Conservation (phyloP, 2,797 vertebrate species). For the Erethizon dorsatum region DNA sequence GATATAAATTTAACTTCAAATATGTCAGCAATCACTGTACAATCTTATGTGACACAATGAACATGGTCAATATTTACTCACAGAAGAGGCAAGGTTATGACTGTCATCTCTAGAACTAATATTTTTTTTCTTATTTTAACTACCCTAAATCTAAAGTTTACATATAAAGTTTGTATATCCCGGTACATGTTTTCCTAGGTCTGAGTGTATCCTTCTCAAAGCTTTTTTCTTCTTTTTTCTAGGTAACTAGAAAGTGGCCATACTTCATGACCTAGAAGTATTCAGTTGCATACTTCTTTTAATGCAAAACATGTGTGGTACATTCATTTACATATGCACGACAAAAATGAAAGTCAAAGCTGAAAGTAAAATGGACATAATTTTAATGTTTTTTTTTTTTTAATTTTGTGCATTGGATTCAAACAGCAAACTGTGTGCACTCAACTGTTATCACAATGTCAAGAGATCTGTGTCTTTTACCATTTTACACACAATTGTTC, state of each 20-base stretch:
- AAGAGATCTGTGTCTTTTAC: conserved; percentile 96
- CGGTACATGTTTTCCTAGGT: background rate
- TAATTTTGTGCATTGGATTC: conserved; percentile 97
- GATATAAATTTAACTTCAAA: conserved; percentile 19
- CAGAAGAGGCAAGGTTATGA: background rate
- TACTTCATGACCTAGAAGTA: background rate
- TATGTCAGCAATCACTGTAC: background rate
- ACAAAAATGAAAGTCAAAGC: conserved; percentile 81
- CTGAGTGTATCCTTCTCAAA: background rate
- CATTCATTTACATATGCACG: conserved; percentile 48
- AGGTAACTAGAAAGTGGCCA: background rate
- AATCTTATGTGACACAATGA: background rate
- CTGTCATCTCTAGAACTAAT: background rate
- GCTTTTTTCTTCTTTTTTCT: background rate
- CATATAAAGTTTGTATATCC: background rate
- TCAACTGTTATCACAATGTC: conserved; percentile 97
- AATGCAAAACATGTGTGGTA: background rate
- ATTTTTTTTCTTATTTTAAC: background rate
- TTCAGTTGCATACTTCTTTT: background rate
- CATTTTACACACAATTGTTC: conserved; percentile 96
- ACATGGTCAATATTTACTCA: background rate
- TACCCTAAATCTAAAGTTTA: background rate
- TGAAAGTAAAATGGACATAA: conserved; percentile 89
- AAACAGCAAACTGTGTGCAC: conserved; percentile 98
- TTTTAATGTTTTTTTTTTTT: conserved; percentile 90